Percentiles rank a stretch among this genome's conserved stretches.
Evolutionary conservation across 2,888 invertebrate species (phyloP).

Genomic region (Adineta ricciae): DNA sequence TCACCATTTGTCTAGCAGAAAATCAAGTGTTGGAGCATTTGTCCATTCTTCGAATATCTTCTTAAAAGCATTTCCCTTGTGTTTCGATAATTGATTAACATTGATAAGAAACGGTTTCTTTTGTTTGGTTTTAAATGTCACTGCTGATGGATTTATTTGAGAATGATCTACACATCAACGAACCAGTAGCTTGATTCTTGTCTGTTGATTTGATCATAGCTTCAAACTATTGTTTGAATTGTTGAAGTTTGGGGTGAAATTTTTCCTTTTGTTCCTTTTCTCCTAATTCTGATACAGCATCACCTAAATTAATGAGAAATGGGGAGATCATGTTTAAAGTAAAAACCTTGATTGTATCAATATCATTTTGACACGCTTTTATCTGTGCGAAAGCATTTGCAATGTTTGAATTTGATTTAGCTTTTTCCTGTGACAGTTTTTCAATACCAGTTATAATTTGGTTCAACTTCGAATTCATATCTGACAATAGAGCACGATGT

Average conservation of each 20-base stretch:
- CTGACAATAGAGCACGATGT: not conserved
- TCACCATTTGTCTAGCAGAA: not conserved
- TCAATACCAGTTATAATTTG: not conserved
- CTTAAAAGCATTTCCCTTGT: not conserved
- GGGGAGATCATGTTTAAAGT: not conserved
- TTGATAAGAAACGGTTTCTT: not conserved
- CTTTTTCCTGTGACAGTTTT: not conserved
- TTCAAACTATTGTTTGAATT: not conserved
- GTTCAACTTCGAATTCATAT: not conserved
- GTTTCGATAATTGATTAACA: not conserved
- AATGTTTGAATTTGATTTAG: not conserved
- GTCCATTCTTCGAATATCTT: not conserved
- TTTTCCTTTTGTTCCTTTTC: not conserved
- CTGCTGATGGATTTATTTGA: not conserved
- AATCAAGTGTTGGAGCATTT: not conserved
- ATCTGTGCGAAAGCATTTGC: not conserved
- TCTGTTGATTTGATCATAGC: not conserved
- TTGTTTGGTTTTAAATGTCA: not conserved
- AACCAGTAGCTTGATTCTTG: too few relatives aligned
- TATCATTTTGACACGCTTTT: not conserved
- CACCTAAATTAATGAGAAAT: not conserved
- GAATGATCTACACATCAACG: not conserved
- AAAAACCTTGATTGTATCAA: not conserved
- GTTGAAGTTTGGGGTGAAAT: not conserved
- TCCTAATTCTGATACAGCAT: not conserved